Evolutionary conservation across 2,113 vertebrate species (phyloP).

Genomic region (Dromiciops gliroides): DNA sequence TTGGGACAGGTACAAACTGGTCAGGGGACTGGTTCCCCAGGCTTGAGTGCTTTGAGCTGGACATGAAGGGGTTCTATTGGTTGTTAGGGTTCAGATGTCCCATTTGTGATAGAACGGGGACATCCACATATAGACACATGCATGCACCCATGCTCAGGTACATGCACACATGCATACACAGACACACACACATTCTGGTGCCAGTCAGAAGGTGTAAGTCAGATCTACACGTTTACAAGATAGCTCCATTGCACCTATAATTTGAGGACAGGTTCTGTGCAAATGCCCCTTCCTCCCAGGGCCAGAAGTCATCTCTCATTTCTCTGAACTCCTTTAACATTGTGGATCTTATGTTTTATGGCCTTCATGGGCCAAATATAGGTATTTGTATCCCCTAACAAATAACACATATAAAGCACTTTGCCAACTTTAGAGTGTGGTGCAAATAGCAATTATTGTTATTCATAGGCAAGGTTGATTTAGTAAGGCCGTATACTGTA

Average conservation of each 20-base stretch:
- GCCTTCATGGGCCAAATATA: not conserved
- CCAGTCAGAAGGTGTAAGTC: not conserved
- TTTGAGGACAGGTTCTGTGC: conserved; percentile 50
- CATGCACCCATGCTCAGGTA: not conserved
- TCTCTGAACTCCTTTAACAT: conserved; percentile 57
- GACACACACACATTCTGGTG: not conserved
- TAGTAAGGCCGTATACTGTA: not conserved
- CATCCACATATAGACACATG: not conserved
- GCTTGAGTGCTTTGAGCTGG: conserved; percentile 12
- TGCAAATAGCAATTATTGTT: not conserved
- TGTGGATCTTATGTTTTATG: conserved; percentile 33
- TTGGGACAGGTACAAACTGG: not conserved
- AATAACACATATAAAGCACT: not conserved
- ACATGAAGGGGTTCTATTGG: not conserved
- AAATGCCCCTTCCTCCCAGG: conserved; percentile 20
- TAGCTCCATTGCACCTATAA: conserved; percentile 41
- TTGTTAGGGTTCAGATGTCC: not conserved
- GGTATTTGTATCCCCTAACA: not conserved
- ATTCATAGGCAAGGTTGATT: not conserved
- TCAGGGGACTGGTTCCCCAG: not conserved
- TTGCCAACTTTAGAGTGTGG: not conserved
- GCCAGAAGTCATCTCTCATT: conserved; percentile 38
- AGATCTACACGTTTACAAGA: not conserved
- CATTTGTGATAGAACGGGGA: not conserved
- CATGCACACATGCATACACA: too few species aligned